phyloP scores from a whole-genome alignment of 37 sponge, comb jelly and placozoan genomes.

The Axinella damicornis region DNA sequence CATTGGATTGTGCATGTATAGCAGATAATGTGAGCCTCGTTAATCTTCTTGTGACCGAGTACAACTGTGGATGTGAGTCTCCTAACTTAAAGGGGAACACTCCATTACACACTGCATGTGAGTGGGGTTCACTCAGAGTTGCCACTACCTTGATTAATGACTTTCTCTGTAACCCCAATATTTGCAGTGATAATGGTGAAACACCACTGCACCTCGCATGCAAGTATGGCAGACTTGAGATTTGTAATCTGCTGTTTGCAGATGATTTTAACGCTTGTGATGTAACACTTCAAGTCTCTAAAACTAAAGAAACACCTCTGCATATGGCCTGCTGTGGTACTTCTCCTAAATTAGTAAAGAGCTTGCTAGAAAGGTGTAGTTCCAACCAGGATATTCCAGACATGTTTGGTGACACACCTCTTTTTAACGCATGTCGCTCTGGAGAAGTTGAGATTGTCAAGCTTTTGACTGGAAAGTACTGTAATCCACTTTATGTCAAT shows the following conservation, averaged over 20 bases:
- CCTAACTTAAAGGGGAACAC: not conserved
- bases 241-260: not conserved
- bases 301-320: not conserved
- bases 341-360: too few species aligned
- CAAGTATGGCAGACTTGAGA: not conserved
- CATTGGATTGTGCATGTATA: too few species aligned
- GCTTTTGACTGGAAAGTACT: not conserved
- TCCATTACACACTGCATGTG: conserved; percentile 1
- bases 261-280: not conserved
- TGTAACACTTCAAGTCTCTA: not conserved
- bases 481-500: not conserved
- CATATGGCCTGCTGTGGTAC: not conserved
- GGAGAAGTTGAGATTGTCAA: not conserved
- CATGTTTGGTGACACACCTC: not conserved
- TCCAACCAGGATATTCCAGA: not conserved
- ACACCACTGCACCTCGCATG: not conserved
- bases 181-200: not conserved
- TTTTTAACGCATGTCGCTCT: not conserved
- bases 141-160: not conserved
- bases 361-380: too few species aligned
- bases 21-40: too few species aligned
- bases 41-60: too few species aligned
- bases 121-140: not conserved
- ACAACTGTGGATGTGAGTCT: too few species aligned
- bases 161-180: not conserved